Evolutionary conservation across 2,797 vertebrate genomes (phyloP), one percentile per base, ranked within the genome.

Genomic region (Poecilia gillii): DNA sequence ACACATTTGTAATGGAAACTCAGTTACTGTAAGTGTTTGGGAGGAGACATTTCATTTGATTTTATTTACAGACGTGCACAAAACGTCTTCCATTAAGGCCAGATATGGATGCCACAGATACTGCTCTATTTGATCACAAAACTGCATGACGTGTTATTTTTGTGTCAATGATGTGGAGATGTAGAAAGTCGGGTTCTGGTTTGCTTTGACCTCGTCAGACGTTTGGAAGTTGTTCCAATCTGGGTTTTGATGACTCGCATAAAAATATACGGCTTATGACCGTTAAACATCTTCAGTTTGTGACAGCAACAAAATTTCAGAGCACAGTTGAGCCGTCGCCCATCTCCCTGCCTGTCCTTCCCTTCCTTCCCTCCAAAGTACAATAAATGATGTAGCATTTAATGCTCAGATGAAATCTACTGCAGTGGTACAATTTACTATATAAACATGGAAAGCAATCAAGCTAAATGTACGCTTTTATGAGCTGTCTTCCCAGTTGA

Each of bases 381-480:
- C 74, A 75, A 88, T 80, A 85, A 76, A 86, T 81, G 2, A 78
- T 77, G 36, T 62, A 81, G 81, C 28, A 72, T 81, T 74, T 64
- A 78, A 83, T 84, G 43, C 75, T 59, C 51, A 47, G 81, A 20
- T 84, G 74, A 64, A 85, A 88, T 81, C 73, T 46, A 76, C 20
- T 45, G 45, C 77, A 62, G 71, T 76, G 59, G 74, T 73, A 39
- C 16, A 0, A 59, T 85, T 83, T 59, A 77, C 76, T 87, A 33
- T 80, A 25, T 81, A 86, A 89, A 87, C 51, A 87, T 85, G 78
- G 82, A 85, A 81, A 79, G 68, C 68, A 86, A 84, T 90, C 83
- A 83, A 85, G 71, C 71, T 83, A 84, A 88, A 86, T 85, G 77
- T 77, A 72, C 76, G 73, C 87, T 88, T 86, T 78, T 16, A 81